Evolutionary conservation across 64 coral and sea anemone genomes (phyloP).

Genomic region (Porites lutea): DNA sequence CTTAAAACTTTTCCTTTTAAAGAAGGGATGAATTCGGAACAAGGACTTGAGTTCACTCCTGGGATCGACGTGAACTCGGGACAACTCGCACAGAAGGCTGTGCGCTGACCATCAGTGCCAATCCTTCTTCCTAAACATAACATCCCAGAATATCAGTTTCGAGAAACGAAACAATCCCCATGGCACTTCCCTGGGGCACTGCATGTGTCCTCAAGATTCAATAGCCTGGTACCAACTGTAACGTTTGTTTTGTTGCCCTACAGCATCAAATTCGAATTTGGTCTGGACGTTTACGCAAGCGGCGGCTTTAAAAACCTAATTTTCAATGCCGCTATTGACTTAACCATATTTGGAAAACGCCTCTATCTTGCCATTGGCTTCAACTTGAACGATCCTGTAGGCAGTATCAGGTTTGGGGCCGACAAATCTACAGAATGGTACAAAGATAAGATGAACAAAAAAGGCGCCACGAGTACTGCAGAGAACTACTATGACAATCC

Average conservation of each 20-base stretch:
- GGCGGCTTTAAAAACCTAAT: constrained; percentile 62
- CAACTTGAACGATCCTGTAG: constrained; percentile 71
- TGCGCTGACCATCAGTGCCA: too few species aligned
- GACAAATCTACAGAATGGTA: constrained; percentile 80
- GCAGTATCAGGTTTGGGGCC: constrained; percentile 61
- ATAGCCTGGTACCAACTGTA: neutral
- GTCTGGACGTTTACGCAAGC: constrained; percentile 62
- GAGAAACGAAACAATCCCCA: too few species aligned
- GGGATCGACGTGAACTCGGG: too few species aligned
- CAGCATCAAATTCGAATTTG: constrained; percentile 95
- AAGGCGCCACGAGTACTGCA: constrained; percentile 77
- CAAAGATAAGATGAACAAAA: constrained; percentile 94
- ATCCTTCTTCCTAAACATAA: too few species aligned
- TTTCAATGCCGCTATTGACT: constrained; percentile 93
- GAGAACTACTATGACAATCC: constrained; percentile 93
- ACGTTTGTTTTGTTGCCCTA: neutral
- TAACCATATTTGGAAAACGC: constrained; percentile 97
- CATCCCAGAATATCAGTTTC: too few species aligned
- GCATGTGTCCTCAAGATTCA: too few species aligned
- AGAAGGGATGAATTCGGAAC: too few species aligned
- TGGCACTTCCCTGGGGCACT: too few species aligned
- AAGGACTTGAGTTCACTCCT: too few species aligned
- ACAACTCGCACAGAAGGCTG: too few species aligned
- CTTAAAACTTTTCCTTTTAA: too few species aligned
- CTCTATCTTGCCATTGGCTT: constrained; percentile 76